Percentiles rank a stretch among this genome's conserved stretches.
Conservation (phyloP, 2,888 invertebrate genomes). For the Cosmopolites sordidus region DNA sequence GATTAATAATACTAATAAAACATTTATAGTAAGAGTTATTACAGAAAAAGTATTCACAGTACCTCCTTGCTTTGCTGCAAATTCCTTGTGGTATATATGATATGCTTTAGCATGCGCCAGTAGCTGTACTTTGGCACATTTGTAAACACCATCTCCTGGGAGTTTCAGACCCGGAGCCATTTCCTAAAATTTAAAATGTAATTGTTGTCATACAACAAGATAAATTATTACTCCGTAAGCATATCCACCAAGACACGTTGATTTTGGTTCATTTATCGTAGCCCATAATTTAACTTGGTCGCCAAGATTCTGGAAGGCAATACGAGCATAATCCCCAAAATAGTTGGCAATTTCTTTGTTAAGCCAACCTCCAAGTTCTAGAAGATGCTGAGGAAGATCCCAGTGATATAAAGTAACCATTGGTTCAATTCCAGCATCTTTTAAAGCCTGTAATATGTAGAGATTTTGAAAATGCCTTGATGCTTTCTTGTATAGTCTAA, state of each 20-base stretch:
- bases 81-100: slow-evolving; percentile 18
- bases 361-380: slow-evolving; percentile 32
- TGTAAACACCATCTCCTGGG: slow-evolving; percentile 19
- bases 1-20: no score
- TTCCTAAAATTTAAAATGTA: no score
- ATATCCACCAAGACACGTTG: slow-evolving; percentile 21
- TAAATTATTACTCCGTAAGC: slow-evolving; percentile 2
- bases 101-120: slow-evolving; percentile 20
- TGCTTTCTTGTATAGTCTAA: no score
- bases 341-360: slow-evolving; percentile 20
- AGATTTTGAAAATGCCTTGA: no score
- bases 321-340: slow-evolving; percentile 21
- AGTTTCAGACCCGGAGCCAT: slow-evolving; percentile 20
- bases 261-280: slow-evolving; percentile 23
- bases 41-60: no score
- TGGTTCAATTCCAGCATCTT: slow-evolving; percentile 53
- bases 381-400: slow-evolving; percentile 53
- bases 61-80: slow-evolving; percentile 13
- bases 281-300: slow-evolving; percentile 17
- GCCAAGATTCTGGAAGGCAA: slow-evolving; percentile 11
- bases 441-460: slow-evolving; percentile 39
- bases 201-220: no score
- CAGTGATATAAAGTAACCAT: slow-evolving; percentile 54
- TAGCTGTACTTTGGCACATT: slow-evolving; percentile 19
- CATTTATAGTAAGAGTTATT: no score